Percentiles rank a stretch among this genome's conserved stretches.
These are phyloP conservation scores for Netelia melanura DNA, from an alignment of 2,888 invertebrate species.

Conservation along the genomic window DNA sequence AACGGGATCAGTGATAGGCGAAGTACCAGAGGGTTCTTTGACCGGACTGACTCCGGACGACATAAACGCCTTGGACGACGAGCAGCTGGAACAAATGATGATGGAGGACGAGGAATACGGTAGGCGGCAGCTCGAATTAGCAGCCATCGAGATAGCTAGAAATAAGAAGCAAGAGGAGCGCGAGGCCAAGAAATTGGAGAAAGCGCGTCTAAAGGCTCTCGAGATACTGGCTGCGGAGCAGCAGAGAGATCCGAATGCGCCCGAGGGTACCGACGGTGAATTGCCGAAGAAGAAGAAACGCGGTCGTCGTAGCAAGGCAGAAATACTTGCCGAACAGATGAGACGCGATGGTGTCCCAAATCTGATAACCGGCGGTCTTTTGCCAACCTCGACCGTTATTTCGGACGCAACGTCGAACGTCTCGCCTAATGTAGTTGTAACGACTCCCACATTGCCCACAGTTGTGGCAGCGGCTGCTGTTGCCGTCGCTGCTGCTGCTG, in stretches of 20 bases:
- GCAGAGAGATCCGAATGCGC: conserved; percentile 78
- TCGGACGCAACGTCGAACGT: conserved; percentile 71
- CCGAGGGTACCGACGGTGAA: conserved; percentile 81
- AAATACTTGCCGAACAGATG: conserved; percentile 84
- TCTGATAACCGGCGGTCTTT: conserved; percentile 64
- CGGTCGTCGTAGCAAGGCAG: conserved; percentile 83
- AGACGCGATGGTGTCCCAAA: conserved; percentile 80
- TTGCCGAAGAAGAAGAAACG: conserved; percentile 83
- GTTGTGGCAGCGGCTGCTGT: conserved; percentile 49
- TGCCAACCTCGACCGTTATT: conserved; percentile 67
- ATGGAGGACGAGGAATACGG: conserved; percentile 88
- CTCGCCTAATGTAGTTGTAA: conserved; percentile 69
- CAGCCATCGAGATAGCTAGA: conserved; percentile 84
- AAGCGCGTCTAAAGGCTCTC: conserved; percentile 81
- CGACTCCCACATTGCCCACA: conserved; percentile 60
- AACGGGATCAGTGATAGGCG: conserved; percentile 74
- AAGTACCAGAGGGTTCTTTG: conserved; percentile 74
- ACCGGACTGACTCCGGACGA: conserved; percentile 80
- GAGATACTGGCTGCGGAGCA: conserved; percentile 82
- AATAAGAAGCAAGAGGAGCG: conserved; percentile 82
- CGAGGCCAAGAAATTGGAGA: conserved; percentile 82
- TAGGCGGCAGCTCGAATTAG: conserved; percentile 86
- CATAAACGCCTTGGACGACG: conserved; percentile 82
- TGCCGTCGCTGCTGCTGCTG: conserved; percentile 19
- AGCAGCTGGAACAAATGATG: conserved; percentile 85